Conservation (phyloP, 2,113 vertebrate species). For the Plecotus auritus region DNA sequence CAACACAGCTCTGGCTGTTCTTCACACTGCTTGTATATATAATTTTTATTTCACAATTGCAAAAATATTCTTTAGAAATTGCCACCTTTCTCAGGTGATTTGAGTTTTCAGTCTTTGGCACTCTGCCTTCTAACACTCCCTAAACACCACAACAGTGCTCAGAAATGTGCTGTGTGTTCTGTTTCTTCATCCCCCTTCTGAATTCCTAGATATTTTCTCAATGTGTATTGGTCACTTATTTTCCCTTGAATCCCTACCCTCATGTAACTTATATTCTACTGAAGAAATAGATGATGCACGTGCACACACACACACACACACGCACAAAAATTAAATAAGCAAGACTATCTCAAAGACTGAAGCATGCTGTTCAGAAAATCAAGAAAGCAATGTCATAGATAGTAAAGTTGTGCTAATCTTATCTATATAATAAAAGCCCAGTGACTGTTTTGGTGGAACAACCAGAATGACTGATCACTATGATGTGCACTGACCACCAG, state of each 20-base stretch:
- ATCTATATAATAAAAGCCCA: background rate
- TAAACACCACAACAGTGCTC: slow-evolving; percentile 29
- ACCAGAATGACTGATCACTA: too few relatives aligned
- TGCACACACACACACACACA: background rate
- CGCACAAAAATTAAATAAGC: background rate
- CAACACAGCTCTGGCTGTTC: slow-evolving; percentile 2
- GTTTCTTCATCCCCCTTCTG: slow-evolving; percentile 4
- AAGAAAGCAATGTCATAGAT: background rate
- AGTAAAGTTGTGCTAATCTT: background rate
- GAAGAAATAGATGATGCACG: background rate
- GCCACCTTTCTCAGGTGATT: slow-evolving; percentile 53
- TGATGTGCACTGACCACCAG: too few relatives aligned
- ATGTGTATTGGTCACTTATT: background rate
- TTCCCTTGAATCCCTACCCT: background rate
- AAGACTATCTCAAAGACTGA: background rate
- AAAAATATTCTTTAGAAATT: slow-evolving; percentile 71
- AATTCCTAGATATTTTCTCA: background rate
- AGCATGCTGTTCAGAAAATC: background rate
- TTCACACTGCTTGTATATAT: slow-evolving; percentile 46
- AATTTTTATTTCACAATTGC: slow-evolving; percentile 64
- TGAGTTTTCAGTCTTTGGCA: slow-evolving; percentile 65
- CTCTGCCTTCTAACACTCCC: slow-evolving; percentile 63
- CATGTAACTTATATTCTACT: background rate
- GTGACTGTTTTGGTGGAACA: too few relatives aligned
- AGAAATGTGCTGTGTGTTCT: background rate